A percentile compares a stretch with the other conserved stretches of the same genome.
phyloP scores from a whole-genome alignment of 2,888 invertebrate species.

The Branchinecta sandiegonensis region DNA sequence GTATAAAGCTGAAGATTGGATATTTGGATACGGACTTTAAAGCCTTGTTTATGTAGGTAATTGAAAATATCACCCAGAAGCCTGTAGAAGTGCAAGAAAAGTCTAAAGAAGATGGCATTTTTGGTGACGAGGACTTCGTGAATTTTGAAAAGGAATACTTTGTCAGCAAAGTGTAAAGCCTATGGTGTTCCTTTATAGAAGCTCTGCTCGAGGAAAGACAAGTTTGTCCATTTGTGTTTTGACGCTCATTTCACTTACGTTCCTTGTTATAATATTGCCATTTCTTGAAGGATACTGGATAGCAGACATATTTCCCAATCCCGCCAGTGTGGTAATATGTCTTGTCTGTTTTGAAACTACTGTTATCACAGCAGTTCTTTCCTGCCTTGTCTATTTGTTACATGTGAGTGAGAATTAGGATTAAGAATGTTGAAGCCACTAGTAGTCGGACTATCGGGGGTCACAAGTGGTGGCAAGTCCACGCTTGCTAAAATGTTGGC shows the following conservation, averaged over 20 bases:
- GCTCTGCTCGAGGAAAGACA: slow-evolving; percentile 44
- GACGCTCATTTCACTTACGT: slow-evolving; percentile 44
- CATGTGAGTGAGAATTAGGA: neutral
- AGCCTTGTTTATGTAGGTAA: too few relatives aligned
- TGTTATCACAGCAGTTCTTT: neutral
- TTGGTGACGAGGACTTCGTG: slow-evolving; percentile 53
- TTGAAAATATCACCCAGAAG: too few relatives aligned
- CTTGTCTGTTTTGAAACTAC: slow-evolving; percentile 33
- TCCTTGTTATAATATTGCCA: slow-evolving; percentile 53
- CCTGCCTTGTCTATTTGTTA: neutral
- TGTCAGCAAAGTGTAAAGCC: slow-evolving; percentile 31
- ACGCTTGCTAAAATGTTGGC: slow-evolving; percentile 47
- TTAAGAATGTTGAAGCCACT: slow-evolving; percentile 37
- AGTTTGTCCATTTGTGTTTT: slow-evolving; percentile 41
- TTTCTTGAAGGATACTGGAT: slow-evolving; percentile 44
- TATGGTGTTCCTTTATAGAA: slow-evolving; percentile 29
- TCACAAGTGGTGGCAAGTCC: slow-evolving; percentile 71
- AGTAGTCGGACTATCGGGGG: slow-evolving; percentile 57
- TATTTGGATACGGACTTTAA: too few relatives aligned
- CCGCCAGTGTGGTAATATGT: slow-evolving; percentile 47
- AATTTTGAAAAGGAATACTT: slow-evolving; percentile 51
- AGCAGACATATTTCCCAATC: slow-evolving; percentile 41
- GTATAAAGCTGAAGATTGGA: too few relatives aligned
- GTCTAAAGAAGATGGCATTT: slow-evolving; percentile 41
- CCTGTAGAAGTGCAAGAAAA: too few relatives aligned